Percentiles rank a stretch among this genome's conserved stretches.
Evolutionary conservation across 2,888 invertebrate genomes (phyloP).

Genomic region (Andrena trimmerana): DNA sequence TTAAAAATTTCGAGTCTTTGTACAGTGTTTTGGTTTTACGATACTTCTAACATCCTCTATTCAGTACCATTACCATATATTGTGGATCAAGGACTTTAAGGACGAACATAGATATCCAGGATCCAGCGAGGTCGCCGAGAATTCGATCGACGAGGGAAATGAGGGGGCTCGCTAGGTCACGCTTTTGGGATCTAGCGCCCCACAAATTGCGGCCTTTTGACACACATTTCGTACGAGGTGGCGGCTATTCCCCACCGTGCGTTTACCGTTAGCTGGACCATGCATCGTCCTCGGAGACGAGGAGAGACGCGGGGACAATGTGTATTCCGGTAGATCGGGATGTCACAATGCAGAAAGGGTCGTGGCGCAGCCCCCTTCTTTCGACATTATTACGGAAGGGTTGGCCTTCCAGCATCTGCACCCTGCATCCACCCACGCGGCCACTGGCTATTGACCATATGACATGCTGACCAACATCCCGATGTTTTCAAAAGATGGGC

Average conservation of each 20-base stretch:
- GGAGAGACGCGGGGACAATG: slow-evolving; percentile 72
- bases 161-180: slow-evolving; percentile 37
- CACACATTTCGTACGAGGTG: slow-evolving; percentile 75
- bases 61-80: too few relatives aligned
- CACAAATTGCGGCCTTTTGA: slow-evolving; percentile 78
- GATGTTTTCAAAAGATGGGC: slow-evolving; percentile 69
- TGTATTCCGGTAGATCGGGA: slow-evolving; percentile 74
- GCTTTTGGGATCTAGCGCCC: slow-evolving; percentile 35
- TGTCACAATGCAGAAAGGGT: slow-evolving; percentile 75
- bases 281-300: slow-evolving; percentile 61
- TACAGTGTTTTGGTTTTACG: too few relatives aligned
- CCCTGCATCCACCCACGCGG: slow-evolving; percentile 78
- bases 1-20: too few relatives aligned
- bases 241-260: slow-evolving; percentile 32
- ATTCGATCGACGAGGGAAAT: slow-evolving; percentile 1
- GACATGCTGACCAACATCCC: slow-evolving; percentile 85
- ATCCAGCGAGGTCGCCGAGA: not conserved
- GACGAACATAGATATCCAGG: not conserved
- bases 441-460: slow-evolving; percentile 84
- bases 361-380: slow-evolving; percentile 76
- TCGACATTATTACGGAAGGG: slow-evolving; percentile 84
- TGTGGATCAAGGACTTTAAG: too few relatives aligned
- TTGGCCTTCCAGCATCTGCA: slow-evolving; percentile 82
- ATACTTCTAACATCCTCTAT: too few relatives aligned
- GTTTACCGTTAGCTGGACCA: slow-evolving; percentile 80